These are phyloP conservation scores for Chrysaora quinquecirrha DNA, from an alignment of 30 jellyfish, hydroid and myxozoan genomes.

Conservation along the genomic window DNA sequence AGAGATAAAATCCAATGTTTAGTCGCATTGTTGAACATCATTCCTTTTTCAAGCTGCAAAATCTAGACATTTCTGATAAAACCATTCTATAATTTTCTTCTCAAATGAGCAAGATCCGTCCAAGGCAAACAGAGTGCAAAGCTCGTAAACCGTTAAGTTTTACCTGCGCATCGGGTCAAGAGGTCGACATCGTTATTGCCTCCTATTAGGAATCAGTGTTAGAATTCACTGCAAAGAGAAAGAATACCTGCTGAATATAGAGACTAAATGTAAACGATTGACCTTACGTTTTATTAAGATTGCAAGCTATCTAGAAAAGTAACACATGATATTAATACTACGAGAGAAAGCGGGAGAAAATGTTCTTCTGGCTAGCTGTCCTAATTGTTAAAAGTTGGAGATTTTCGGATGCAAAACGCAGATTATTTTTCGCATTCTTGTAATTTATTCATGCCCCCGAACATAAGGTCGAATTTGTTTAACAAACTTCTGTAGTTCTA, in stretches of 20 bases:
- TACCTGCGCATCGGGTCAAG: conserved; percentile 61
- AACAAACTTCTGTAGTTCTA: background rate
- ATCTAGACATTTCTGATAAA: background rate
- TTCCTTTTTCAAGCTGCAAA: background rate
- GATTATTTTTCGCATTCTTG: too few relatives aligned
- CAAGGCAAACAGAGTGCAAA: conserved; percentile 32
- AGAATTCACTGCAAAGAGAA: background rate
- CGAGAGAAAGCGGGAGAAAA: too few relatives aligned
- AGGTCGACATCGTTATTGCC: conserved; percentile 62
- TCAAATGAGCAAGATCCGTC: conserved; percentile 14
- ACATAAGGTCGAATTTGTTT: background rate
- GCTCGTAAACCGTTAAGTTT: conserved; percentile 47
- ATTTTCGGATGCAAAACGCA: too few relatives aligned
- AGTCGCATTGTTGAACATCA: conserved; percentile 7
- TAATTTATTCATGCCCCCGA: background rate
- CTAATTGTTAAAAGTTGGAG: too few relatives aligned
- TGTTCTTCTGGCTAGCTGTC: too few relatives aligned
- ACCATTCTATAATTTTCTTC: background rate
- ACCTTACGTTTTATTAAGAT: too few relatives aligned
- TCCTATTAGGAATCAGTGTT: background rate
- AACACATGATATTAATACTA: too few relatives aligned
- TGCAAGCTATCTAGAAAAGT: too few relatives aligned
- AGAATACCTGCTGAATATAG: background rate
- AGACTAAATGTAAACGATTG: too few relatives aligned
- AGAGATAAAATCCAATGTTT: background rate